phyloP scores from a whole-genome alignment of 2,797 vertebrate species.

The Protosalanx chinensis region DNA sequence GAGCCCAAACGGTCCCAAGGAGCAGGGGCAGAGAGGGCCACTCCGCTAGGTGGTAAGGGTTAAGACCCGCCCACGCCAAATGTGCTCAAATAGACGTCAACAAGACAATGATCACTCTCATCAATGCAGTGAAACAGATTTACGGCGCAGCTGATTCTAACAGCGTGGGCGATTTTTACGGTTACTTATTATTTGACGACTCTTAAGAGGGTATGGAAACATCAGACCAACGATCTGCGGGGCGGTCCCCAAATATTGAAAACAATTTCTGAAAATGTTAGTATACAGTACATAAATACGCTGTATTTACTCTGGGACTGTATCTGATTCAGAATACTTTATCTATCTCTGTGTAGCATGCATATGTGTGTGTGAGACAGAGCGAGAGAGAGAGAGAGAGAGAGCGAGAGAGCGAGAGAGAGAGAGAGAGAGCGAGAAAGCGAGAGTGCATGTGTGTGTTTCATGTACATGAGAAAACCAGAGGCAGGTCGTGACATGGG shows the following conservation, averaged over 20 bases:
- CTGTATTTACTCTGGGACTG: neutral
- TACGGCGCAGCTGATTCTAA: too few relatives aligned
- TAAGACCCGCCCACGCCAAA: neutral
- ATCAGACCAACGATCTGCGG: neutral
- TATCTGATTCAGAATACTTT: neutral
- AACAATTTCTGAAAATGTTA: neutral
- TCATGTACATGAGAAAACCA: neutral
- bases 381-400: neutral
- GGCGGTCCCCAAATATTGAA: neutral
- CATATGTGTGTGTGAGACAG: neutral
- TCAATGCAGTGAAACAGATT: too few relatives aligned
- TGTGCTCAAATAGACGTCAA: too few relatives aligned
- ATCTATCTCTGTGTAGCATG: neutral
- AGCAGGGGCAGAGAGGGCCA: slow-evolving; percentile 1
- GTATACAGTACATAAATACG: too few relatives aligned
- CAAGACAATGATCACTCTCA: too few relatives aligned
- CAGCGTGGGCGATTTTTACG: too few relatives aligned
- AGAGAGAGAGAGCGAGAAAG: neutral
- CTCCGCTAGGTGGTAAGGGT: neutral
- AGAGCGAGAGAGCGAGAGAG: too few relatives aligned
- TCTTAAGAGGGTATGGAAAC: neutral
- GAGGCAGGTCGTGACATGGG: neutral
- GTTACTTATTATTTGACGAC: too few relatives aligned
- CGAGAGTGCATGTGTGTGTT: neutral
- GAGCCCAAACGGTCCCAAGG: slow-evolving; percentile 5